Conservation (phyloP, 1,140 invertebrate species). For the Anastrepha ludens region DNA sequence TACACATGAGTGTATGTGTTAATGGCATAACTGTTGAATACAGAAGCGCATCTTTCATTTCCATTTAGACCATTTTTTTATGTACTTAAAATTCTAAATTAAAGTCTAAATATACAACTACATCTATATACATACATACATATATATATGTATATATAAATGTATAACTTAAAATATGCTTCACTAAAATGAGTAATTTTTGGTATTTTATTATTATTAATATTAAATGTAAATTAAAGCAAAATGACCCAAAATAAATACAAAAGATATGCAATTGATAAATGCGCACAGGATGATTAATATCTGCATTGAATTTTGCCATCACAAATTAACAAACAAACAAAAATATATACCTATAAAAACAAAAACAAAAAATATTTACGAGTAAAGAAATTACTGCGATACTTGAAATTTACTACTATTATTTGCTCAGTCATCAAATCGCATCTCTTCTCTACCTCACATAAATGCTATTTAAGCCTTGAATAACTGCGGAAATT, state of each 20-base stretch:
- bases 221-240: neutral
- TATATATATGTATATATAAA: neutral
- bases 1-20: neutral
- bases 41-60: neutral
- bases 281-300: constrained; percentile 1
- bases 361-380: neutral
- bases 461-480: constrained; percentile 70
- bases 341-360: too few species aligned
- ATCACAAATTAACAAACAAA: neutral
- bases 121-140: neutral
- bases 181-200: neutral
- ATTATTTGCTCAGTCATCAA: constrained; percentile 42
- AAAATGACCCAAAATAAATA: neutral
- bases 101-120: neutral
- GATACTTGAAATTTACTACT: neutral
- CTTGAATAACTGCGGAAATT: constrained; percentile 89
- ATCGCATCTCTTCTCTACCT: neutral
- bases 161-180: neutral
- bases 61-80: constrained; percentile 7
- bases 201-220: constrained; percentile 11
- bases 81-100: neutral
- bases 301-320: neutral
- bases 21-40: neutral
- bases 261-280: neutral
- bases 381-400: neutral